Evolutionary conservation across 2,797 vertebrate species (phyloP).

Genomic region (Lutjanus argentimaculatus): DNA sequence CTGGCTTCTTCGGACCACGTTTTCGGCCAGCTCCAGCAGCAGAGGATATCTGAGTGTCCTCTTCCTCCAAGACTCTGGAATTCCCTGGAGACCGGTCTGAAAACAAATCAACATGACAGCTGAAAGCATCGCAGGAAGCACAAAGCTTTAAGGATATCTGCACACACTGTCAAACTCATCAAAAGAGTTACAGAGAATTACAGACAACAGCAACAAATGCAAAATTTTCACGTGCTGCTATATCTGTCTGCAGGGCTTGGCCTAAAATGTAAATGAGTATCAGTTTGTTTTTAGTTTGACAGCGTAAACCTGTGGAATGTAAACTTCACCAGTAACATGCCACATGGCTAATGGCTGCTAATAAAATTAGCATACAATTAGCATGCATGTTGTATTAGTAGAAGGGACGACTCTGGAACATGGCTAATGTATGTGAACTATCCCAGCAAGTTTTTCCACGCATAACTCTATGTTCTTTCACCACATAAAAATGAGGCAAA

Average conservation of each 20-base stretch:
- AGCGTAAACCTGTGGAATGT: neutral
- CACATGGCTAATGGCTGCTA: too few relatives aligned
- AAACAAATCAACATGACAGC: slow-evolving; percentile 61
- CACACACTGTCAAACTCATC: slow-evolving; percentile 23
- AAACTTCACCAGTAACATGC: too few relatives aligned
- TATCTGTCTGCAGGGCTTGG: neutral
- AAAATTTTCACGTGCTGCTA: neutral
- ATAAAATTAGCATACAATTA: too few relatives aligned
- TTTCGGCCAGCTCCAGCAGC: slow-evolving; percentile 75
- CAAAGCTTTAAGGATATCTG: slow-evolving; percentile 20
- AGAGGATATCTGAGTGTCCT: slow-evolving; percentile 78
- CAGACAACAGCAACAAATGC: slow-evolving; percentile 3
- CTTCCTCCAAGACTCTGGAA: slow-evolving; percentile 81
- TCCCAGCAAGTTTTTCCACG: too few relatives aligned
- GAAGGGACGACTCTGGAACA: too few relatives aligned
- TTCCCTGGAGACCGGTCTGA: slow-evolving; percentile 79
- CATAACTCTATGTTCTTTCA: too few relatives aligned
- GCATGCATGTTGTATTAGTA: too few relatives aligned
- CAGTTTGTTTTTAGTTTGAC: neutral
- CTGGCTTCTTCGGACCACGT: slow-evolving; percentile 56
- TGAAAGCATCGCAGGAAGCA: slow-evolving; percentile 20
- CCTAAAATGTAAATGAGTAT: neutral
- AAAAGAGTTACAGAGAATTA: neutral
- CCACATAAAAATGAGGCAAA: too few relatives aligned
- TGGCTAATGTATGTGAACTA: too few relatives aligned